Conservation (phyloP, 2,888 invertebrate genomes). For the Kryphioiulus occultus region DNA sequence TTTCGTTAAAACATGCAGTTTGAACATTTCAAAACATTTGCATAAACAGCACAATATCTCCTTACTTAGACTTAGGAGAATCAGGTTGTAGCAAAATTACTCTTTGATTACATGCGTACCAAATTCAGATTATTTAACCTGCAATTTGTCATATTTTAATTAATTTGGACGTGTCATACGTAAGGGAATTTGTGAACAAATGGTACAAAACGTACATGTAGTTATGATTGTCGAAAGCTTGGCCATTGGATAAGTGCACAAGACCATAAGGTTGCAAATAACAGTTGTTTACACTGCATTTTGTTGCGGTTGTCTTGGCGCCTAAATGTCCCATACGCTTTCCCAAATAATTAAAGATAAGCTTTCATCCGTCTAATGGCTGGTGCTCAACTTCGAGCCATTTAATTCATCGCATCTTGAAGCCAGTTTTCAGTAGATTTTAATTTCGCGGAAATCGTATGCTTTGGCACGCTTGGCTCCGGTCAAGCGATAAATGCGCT, state of each 20-base stretch:
- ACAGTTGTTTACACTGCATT: neutral
- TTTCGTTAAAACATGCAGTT: too few relatives aligned
- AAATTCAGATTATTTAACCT: too few relatives aligned
- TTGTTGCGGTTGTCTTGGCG: neutral
- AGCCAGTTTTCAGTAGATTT: slow-evolving; percentile 15
- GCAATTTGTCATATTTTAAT: too few relatives aligned
- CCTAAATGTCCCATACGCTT: slow-evolving; percentile 24
- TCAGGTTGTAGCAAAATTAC: too few relatives aligned
- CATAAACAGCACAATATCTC: too few relatives aligned
- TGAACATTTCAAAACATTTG: too few relatives aligned
- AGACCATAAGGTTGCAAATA: neutral
- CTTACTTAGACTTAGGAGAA: too few relatives aligned
- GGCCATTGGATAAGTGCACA: neutral
- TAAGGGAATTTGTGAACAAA: neutral
- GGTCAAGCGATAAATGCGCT: slow-evolving; percentile 5
- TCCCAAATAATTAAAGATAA: slow-evolving; percentile 24
- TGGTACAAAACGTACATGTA: neutral
- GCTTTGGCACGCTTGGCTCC: neutral
- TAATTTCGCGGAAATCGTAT: neutral
- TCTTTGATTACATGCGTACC: too few relatives aligned
- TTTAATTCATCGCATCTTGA: slow-evolving; percentile 3
- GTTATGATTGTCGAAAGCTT: neutral
- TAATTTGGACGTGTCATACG: neutral
- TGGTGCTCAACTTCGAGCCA: slow-evolving; percentile 24
- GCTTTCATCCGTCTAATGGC: neutral